Evolutionary conservation across 2,797 vertebrate genomes (phyloP).

Genomic region (Chelidonichthys spinosus): DNA sequence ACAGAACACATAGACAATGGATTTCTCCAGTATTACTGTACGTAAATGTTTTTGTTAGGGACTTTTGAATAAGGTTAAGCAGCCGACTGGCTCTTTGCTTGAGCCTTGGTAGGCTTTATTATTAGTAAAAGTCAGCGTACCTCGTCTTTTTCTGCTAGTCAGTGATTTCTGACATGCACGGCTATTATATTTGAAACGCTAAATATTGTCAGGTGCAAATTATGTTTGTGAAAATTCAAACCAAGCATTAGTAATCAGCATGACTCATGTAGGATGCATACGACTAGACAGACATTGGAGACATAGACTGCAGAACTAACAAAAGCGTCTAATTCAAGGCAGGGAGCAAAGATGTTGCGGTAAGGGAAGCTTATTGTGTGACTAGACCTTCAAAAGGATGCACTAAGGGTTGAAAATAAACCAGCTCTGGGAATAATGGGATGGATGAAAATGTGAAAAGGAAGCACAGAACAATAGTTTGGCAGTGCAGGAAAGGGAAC

Average conservation of each 20-base stretch:
- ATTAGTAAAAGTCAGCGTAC: neutral
- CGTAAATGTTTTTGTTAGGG: neutral
- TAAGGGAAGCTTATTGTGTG: slow-evolving; percentile 68
- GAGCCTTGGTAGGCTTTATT: neutral
- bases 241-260: slow-evolving; percentile 14
- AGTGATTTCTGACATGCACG: neutral
- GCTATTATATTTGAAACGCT: slow-evolving; percentile 7
- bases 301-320: slow-evolving; percentile 37
- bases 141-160: neutral
- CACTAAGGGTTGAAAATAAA: slow-evolving; percentile 63
- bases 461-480: slow-evolving; percentile 75
- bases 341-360: slow-evolving; percentile 40
- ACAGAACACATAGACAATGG: neutral
- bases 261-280: slow-evolving; percentile 49
- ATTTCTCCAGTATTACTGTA: neutral
- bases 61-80: neutral
- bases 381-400: slow-evolving; percentile 65
- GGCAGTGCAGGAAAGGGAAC: slow-evolving; percentile 61
- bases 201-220: slow-evolving; percentile 19
- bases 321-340: slow-evolving; percentile 39
- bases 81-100: neutral
- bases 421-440: slow-evolving; percentile 65
- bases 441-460: slow-evolving; percentile 71
- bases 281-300: slow-evolving; percentile 35
- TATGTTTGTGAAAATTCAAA: slow-evolving; percentile 2